These are phyloP conservation scores for Chironomus tepperi DNA, from an alignment of 1,140 invertebrate species.

Conservation along the genomic window DNA sequence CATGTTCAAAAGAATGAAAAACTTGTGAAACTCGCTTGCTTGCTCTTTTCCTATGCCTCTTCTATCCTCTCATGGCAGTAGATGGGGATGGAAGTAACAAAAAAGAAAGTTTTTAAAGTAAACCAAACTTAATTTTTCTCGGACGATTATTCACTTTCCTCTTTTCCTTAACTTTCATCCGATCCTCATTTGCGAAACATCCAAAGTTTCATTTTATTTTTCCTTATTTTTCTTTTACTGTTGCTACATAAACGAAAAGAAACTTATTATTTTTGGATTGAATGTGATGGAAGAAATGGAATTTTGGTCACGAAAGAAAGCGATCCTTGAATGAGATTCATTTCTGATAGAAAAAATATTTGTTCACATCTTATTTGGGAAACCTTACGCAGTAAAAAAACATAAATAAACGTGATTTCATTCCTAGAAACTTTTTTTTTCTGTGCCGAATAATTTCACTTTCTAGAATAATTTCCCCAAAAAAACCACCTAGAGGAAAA, in stretches of 20 bases:
- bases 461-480: neutral
- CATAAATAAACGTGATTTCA: slow-evolving; percentile 9
- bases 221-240: neutral
- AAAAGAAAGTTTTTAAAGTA: neutral
- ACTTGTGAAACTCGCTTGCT: too few relatives aligned
- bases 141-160: neutral
- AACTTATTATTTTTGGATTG: too few relatives aligned
- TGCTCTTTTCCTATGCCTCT: too few relatives aligned
- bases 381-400: neutral
- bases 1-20: too few relatives aligned
- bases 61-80: too few relatives aligned
- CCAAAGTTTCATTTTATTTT: too few relatives aligned
- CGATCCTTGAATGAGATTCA: neutral
- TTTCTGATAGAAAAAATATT: neutral
- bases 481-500: neutral
- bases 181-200: too few relatives aligned
- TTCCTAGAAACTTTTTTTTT: neutral
- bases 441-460: too few relatives aligned
- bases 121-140: neutral
- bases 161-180: neutral
- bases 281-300: neutral
- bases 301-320: slow-evolving; percentile 10
- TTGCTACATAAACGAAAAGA: too few relatives aligned
- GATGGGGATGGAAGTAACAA: too few relatives aligned
- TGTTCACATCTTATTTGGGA: neutral